These are phyloP conservation scores for Petrocephalus microphthalmus DNA, from an alignment of 2,113 vertebrate species.

Conservation along the genomic window DNA sequence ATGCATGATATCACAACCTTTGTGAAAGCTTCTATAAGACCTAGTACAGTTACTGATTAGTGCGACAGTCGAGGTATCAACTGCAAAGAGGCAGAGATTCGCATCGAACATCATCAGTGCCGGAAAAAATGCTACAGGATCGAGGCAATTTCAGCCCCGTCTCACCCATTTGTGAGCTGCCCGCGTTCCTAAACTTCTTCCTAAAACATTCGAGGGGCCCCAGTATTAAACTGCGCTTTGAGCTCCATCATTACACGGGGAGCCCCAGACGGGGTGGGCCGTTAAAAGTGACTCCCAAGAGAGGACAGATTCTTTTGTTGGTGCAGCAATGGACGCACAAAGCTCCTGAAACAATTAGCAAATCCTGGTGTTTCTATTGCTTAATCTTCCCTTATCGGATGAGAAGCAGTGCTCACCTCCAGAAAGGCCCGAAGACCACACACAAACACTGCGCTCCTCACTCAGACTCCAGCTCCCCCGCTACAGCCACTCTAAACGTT, in stretches of 20 bases:
- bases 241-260: background rate
- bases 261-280: background rate
- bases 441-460: fast-evolving
- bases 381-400: slow-evolving; percentile 20
- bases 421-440: slow-evolving; percentile 18
- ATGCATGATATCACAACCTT: background rate
- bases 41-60: background rate
- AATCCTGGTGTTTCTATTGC: slow-evolving; percentile 9
- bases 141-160: background rate
- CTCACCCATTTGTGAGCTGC: background rate
- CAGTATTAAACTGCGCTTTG: background rate
- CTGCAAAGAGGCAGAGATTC: background rate
- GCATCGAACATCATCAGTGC: background rate
- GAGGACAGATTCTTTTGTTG: slow-evolving; percentile 16
- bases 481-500: background rate
- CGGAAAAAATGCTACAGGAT: background rate
- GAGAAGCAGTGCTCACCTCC: background rate
- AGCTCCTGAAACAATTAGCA: slow-evolving; percentile 19
- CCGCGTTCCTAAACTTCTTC: background rate
- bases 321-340: slow-evolving; percentile 13
- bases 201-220: background rate
- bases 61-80: background rate
- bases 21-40: background rate
- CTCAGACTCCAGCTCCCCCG: background rate
- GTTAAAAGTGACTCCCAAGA: slow-evolving; percentile 19